Evolutionary conservation across 1,140 invertebrate genomes (phyloP).

Genomic region (Whitmania pigra): DNA sequence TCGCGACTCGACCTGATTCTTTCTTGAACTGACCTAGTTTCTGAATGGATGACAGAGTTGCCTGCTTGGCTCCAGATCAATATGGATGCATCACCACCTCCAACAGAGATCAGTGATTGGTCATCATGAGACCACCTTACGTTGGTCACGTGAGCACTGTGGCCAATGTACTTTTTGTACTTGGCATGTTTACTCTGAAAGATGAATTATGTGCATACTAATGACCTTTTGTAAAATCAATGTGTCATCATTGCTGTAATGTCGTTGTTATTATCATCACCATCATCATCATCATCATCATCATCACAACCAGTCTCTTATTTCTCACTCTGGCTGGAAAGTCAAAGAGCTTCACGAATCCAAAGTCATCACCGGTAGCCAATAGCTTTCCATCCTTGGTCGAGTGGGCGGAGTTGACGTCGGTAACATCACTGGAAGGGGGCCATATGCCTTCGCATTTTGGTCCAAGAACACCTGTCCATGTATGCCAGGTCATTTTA

Average conservation of each 20-base stretch:
- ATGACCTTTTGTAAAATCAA: neutral
- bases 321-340: constrained; percentile 38
- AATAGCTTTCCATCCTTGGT: constrained; percentile 34
- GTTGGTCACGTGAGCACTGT: constrained; percentile 44
- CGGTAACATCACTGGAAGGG: constrained; percentile 41
- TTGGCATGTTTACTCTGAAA: constrained; percentile 42
- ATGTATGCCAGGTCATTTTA: constrained; percentile 37
- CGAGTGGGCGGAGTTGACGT: constrained; percentile 39
- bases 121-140: constrained; percentile 38
- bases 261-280: too few relatives aligned
- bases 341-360: constrained; percentile 41
- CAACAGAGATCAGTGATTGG: constrained; percentile 35
- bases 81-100: constrained; percentile 41
- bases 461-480: constrained; percentile 39
- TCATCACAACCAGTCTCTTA: too few relatives aligned
- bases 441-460: constrained; percentile 42
- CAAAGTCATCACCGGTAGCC: constrained; percentile 43
- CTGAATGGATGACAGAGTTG: constrained; percentile 10
- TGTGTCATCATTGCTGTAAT: too few relatives aligned
- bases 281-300: too few relatives aligned
- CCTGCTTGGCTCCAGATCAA: constrained; percentile 38
- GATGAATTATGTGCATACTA: neutral
- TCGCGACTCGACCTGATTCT: neutral
- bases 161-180: constrained; percentile 43
- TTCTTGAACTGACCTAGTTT: constrained; percentile 17